A percentile compares a stretch with the other conserved stretches of the same genome.
Evolutionary conservation across 2,797 vertebrate genomes (phyloP).

Genomic region (Acrossocheilus wenchowensis): DNA sequence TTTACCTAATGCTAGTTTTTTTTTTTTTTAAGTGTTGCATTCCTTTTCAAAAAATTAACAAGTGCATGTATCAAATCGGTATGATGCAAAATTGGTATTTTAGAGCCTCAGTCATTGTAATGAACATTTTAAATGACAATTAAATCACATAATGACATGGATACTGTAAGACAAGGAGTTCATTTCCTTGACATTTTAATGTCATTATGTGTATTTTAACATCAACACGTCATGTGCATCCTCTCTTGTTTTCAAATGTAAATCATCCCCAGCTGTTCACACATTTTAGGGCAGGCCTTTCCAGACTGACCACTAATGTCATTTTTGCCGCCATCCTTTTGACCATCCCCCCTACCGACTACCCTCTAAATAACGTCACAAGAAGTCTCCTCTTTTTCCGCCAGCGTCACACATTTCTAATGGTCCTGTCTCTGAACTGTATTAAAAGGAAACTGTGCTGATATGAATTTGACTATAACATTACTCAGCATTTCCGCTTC

Average conservation of each 20-base stretch:
- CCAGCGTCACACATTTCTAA: not conserved
- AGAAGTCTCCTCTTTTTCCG: not conserved
- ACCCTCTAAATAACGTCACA: not conserved
- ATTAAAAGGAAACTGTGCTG: constrained; percentile 23
- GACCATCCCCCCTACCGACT: not conserved
- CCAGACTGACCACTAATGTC: not conserved
- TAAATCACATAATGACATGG: not conserved
- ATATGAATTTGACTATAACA: constrained; percentile 10
- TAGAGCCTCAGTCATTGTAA: not conserved
- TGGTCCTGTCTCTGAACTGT: not conserved
- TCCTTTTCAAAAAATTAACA: not conserved
- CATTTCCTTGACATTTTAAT: not conserved
- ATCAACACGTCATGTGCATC: not conserved
- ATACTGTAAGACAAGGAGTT: not conserved
- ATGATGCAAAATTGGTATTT: not conserved
- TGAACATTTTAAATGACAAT: not conserved
- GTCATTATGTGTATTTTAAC: not conserved
- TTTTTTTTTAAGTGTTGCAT: too few species aligned
- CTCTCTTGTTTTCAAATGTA: constrained; percentile 3
- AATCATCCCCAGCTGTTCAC: not conserved
- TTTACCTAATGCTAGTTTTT: not conserved
- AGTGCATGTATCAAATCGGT: not conserved
- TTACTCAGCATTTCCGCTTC: constrained; percentile 43
- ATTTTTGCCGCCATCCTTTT: not conserved
- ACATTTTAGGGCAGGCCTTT: not conserved